Evolutionary conservation across 1,140 invertebrate genomes (phyloP).

Genomic region (Wiebesia pumilae): DNA sequence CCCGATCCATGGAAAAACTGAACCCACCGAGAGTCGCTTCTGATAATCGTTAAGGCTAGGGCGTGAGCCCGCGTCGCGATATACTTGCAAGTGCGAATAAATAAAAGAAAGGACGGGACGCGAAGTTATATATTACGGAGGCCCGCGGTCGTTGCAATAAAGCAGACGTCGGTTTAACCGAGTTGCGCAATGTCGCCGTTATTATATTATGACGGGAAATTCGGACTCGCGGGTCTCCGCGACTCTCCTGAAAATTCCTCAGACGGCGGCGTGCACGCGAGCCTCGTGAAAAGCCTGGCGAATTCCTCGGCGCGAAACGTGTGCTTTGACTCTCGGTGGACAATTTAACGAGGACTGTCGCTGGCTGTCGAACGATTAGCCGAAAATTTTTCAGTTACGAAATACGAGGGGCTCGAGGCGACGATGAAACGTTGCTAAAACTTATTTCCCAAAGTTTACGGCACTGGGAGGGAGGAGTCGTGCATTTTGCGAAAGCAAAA

Average conservation of each 20-base stretch:
- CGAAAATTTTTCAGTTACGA: background rate
- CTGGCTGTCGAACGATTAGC: background rate
- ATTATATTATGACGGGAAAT: background rate
- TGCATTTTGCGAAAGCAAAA: too few species aligned
- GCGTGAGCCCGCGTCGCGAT: background rate
- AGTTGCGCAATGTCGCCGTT: background rate
- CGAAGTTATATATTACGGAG: background rate
- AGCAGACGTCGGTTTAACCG: background rate
- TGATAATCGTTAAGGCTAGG: background rate
- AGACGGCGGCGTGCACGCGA: background rate
- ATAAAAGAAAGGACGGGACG: background rate
- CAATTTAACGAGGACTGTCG: background rate
- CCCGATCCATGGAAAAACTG: background rate
- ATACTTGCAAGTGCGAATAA: background rate
- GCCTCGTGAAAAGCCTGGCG: too few species aligned
- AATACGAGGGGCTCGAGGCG: background rate
- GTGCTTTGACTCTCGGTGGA: background rate
- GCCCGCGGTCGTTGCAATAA: background rate
- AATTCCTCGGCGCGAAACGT: background rate
- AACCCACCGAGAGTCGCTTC: background rate
- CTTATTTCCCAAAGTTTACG: too few species aligned
- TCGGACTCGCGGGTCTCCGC: background rate
- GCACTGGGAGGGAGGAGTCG: too few species aligned
- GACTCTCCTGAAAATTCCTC: background rate
- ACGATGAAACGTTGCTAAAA: background rate